Evolutionary conservation across 2,113 vertebrate species (phyloP).

Genomic region (Platysteira castanea): DNA sequence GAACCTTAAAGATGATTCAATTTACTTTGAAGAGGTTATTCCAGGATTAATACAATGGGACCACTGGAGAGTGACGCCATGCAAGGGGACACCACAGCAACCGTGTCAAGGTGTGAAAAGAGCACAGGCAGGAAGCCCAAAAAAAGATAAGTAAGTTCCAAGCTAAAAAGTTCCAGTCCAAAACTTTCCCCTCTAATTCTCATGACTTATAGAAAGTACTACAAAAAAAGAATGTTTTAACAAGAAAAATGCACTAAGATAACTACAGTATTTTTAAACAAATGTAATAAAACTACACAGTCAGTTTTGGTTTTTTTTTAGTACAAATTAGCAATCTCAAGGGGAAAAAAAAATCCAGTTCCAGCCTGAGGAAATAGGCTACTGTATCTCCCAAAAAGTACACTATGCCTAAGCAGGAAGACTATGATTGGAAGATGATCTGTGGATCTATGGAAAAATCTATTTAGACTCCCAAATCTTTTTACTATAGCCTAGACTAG

Average conservation of each 20-base stretch:
- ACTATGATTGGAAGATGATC: not conserved
- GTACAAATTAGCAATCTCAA: not conserved
- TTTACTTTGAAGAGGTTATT: not conserved
- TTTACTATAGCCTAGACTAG: not conserved
- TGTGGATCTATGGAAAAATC: not conserved
- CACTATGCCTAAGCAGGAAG: not conserved
- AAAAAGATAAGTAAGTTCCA: not conserved
- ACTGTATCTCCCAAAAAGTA: not conserved
- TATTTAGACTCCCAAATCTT: not conserved
- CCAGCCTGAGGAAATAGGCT: not conserved
- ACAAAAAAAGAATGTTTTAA: not conserved
- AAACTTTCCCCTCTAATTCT: not conserved
- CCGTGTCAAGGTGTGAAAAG: not conserved
- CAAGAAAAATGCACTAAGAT: not conserved
- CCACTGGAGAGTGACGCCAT: not conserved
- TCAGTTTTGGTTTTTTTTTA: not conserved
- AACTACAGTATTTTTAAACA: not conserved
- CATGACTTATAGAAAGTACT: not conserved
- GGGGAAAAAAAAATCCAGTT: not conserved
- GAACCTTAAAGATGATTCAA: conserved; percentile 24
- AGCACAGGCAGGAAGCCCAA: not conserved
- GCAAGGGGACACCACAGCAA: fast-evolving
- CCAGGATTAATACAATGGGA: not conserved
- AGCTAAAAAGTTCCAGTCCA: not conserved
- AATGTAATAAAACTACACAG: not conserved